Conservation (phyloP, 2,797 vertebrate species). For the Argya squamiceps region DNA sequence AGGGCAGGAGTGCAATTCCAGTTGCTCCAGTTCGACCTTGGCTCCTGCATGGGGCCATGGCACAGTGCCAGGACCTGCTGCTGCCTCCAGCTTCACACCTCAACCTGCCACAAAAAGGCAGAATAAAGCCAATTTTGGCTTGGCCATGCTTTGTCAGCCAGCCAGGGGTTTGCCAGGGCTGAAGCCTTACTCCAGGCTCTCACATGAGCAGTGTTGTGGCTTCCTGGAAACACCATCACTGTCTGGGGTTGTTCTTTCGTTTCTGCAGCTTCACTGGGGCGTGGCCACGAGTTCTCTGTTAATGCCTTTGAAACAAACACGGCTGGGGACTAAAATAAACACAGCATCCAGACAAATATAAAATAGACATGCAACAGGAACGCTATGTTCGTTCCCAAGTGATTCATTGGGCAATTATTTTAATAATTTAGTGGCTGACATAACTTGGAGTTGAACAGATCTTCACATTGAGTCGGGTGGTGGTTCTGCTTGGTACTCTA, state of each 20-base stretch:
- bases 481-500: not conserved
- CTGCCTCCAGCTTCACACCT: not conserved
- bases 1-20: not conserved
- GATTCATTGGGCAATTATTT: conserved; percentile 32
- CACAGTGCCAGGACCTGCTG: fast-evolving
- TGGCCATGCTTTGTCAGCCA: fast-evolving
- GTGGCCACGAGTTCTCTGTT: not conserved
- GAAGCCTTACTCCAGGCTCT: not conserved
- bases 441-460: not conserved
- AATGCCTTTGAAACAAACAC: not conserved
- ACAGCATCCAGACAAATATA: not conserved
- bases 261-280: not conserved
- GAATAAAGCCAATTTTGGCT: fast-evolving
- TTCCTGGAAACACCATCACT: not conserved
- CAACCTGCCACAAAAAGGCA: not conserved
- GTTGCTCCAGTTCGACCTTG: not conserved
- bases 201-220: not conserved
- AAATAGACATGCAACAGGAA: not conserved
- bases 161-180: not conserved
- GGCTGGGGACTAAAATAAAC: conserved; percentile 6
- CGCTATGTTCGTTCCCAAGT: not conserved
- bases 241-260: not conserved
- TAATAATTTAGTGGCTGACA: not conserved
- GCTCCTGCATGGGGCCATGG: fast-evolving
- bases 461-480: not conserved